These are phyloP conservation scores for Phaonia tiefii DNA, from an alignment of 2,888 invertebrate genomes.

Conservation along the genomic window DNA sequence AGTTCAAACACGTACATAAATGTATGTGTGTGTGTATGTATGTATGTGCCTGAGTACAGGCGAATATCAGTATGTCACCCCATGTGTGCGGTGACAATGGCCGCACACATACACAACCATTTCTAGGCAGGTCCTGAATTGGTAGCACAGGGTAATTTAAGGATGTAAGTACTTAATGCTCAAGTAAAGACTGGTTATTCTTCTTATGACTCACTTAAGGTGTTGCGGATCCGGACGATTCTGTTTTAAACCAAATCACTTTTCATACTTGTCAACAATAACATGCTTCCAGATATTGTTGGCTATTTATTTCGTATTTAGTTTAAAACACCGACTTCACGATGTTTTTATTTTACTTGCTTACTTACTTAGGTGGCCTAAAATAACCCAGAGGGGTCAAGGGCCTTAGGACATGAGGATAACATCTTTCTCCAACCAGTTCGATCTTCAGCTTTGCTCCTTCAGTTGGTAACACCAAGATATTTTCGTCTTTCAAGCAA, in stretches of 20 bases:
- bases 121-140: slow-evolving; percentile 1
- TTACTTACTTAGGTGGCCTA: too few relatives aligned
- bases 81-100: slow-evolving; percentile 5
- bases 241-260: background rate
- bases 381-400: too few relatives aligned
- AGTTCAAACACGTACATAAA: slow-evolving; percentile 24
- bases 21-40: background rate
- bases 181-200: background rate
- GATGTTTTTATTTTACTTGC: too few relatives aligned
- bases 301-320: too few relatives aligned
- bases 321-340: too few relatives aligned
- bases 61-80: background rate
- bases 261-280: background rate
- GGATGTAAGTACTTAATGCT: background rate
- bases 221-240: slow-evolving; percentile 1
- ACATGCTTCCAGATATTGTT: slow-evolving; percentile 10
- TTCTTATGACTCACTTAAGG: slow-evolving; percentile 46
- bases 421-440: too few relatives aligned
- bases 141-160: background rate
- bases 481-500: too few relatives aligned
- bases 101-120: too few relatives aligned
- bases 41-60: background rate
- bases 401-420: too few relatives aligned
- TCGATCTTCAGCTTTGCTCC: too few relatives aligned
- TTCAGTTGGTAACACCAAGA: too few relatives aligned